These are phyloP conservation scores for Bos javanicus DNA, from an alignment of 2,113 vertebrate genomes.

Conservation along the genomic window DNA sequence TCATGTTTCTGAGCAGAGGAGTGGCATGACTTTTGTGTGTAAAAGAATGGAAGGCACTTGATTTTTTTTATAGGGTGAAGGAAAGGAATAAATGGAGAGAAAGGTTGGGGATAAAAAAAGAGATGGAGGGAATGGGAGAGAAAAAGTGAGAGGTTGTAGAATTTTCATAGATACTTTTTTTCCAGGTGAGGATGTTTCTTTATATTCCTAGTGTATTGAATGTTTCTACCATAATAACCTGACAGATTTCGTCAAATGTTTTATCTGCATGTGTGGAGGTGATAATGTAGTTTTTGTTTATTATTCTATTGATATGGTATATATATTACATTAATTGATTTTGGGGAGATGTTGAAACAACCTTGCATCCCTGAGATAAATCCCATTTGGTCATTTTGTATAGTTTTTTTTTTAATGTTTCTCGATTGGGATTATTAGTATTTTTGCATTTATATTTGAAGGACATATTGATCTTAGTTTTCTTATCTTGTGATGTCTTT, in stretches of 20 bases:
- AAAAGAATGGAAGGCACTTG: background rate
- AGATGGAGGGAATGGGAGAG: background rate
- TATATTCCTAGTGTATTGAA: background rate
- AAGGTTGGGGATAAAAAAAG: background rate
- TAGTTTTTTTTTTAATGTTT: background rate
- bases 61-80: background rate
- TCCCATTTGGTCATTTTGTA: background rate
- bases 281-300: background rate
- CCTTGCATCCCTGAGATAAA: background rate
- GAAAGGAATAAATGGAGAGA: background rate
- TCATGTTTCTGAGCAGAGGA: background rate
- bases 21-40: background rate
- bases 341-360: background rate
- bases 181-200: background rate
- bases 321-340: background rate
- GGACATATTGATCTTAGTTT: background rate
- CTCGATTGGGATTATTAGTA: background rate
- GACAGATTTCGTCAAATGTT: background rate
- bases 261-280: background rate
- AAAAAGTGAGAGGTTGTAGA: background rate
- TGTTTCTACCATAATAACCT: background rate
- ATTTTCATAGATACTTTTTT: background rate
- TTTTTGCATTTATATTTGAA: background rate
- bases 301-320: background rate
- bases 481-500: background rate